These are phyloP conservation scores for Pongo abelii DNA, from an alignment of 2,113 vertebrate species.

Conservation along the genomic window DNA sequence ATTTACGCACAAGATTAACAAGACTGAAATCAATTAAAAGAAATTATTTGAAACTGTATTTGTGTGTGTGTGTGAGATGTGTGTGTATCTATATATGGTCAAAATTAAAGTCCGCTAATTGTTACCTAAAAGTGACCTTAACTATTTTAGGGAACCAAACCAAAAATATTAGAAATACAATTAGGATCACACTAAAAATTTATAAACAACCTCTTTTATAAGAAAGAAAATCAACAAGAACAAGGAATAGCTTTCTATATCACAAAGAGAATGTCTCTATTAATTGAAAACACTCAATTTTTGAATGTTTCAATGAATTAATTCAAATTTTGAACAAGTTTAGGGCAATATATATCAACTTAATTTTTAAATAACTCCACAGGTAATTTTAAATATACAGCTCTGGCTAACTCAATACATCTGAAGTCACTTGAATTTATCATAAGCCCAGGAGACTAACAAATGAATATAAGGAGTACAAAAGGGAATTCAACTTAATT, in stretches of 20 bases:
- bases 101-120: background rate
- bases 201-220: background rate
- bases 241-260: background rate
- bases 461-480: background rate
- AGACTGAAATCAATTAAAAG: background rate
- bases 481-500: background rate
- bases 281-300: background rate
- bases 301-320: no score
- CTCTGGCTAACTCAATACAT: background rate
- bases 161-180: slow-evolving; percentile 18
- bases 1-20: background rate
- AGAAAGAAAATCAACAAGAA: background rate
- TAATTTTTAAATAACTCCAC: slow-evolving; percentile 39
- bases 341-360: background rate
- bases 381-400: slow-evolving; percentile 9
- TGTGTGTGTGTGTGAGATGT: background rate
- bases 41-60: background rate
- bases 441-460: background rate
- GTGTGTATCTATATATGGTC: background rate
- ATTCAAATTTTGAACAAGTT: background rate
- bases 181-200: background rate
- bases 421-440: background rate
- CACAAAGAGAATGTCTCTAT: background rate
- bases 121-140: slow-evolving; percentile 18
- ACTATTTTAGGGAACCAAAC: background rate